Evolutionary conservation across 2,888 invertebrate species (phyloP), one percentile per base, ranked within the genome.

Genomic region (Agrochola circellaris): DNA sequence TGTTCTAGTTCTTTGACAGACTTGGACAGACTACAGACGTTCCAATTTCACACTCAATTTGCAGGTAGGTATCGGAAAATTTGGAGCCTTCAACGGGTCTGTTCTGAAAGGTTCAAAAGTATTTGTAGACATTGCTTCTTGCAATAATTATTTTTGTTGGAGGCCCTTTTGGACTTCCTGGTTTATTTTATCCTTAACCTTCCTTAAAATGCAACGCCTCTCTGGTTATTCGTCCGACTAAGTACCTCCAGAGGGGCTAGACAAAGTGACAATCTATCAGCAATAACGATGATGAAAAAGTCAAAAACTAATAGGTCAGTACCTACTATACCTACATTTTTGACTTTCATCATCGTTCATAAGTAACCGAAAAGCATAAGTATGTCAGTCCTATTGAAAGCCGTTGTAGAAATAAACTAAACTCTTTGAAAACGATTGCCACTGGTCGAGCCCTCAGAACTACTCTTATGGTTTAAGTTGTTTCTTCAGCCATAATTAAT

Each of bases 21-120:
- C 34, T 69, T 62, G 61, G 48, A 38, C 42, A 42, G 17, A 30
- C 34, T 75, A 64, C n/a, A 64, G 62, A 68, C 58, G 42, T 66
- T 82, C 38, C n/a, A 80, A 82, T 80, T 80, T 77, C 69, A 80
- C 77, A 80, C 69, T 77, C 65, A 70, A 82, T 80, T 82, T 82
- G 60, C 30, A 42, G n/a, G n/a, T n/a, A 48, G 15, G 15, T 51
- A 38, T 77, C 54, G 60, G 61, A 62, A 76, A 70, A 81, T 77
- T 66, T 61, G 56, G 8, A 58, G 38, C 20, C 2, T 42, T 75
- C n/a, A 67, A 58, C 64, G 38, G 20, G 20, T 34, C 20, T 58
- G 48, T 62, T 20, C 62, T 15, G 42, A n/a, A 48, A 60, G 17
- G 65, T 45, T 9, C 26, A 42, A 58, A 42, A 51, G 6, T 42